Evolutionary conservation across 2,888 invertebrate genomes (phyloP), one percentile per base, ranked within the genome.

Genomic region (Tupiocoris notatus): DNA sequence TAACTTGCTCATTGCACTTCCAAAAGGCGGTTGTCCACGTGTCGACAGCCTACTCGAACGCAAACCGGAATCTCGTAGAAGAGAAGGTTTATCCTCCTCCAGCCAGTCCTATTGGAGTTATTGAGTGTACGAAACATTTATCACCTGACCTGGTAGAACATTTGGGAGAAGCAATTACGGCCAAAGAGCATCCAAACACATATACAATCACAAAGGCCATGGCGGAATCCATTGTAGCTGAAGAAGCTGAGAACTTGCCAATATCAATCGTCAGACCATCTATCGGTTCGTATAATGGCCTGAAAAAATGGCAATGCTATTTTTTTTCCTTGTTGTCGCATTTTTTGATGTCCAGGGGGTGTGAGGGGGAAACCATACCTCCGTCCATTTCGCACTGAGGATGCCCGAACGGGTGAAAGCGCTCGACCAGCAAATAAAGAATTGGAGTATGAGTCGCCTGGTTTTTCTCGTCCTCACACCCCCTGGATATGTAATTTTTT

Each of bases 1-100:
- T 39, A 39, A 39, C 12, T 39, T 39, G 3, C 6, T 39, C 3
- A 39, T 39, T 39, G 39, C 39, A 39, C 12, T 39, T 39, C 6
- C 39, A 12, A 39, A 39, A 90, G 89, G 85, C 91, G 1, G 89
- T 92, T 82, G 87, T 89, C 65, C 92, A 96, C 84, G 88, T 96
- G 3, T 96, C 96, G 1, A 96, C 96, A 0, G 91, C 96, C 0
- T 96, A 95, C 84, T 94, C 86, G 65, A 87, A 87, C 81, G 86
- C 87, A 81, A 86, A 87, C 80, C 82, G 85, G 77, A 82, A 83
- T n/a, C 83, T 83, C 78, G 85, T 87, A 2, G 84, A 85, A 62
- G 87, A 87, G 81, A 82, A 83, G 6, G 84, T 87, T 1, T 87
- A 87, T 79, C 85, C 86, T 66, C 83, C 87, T 6, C 85, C 86